These are phyloP conservation scores for Pangasius djambal DNA, from an alignment of 2,797 vertebrate genomes.

Conservation along the genomic window DNA sequence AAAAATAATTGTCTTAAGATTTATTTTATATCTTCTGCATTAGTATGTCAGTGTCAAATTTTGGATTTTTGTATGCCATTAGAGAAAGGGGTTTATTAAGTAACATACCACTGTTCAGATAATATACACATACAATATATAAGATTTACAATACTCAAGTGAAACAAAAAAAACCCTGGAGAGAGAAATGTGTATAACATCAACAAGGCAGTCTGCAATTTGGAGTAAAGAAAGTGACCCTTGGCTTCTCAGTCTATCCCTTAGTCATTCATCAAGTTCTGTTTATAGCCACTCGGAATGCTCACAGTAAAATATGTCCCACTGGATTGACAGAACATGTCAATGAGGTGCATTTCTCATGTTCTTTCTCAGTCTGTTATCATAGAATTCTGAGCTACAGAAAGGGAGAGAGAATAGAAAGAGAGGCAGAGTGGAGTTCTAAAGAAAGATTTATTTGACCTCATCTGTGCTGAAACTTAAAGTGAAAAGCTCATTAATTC, in stretches of 20 bases:
- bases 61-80: background rate
- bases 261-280: constrained; percentile 89
- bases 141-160: constrained; percentile 25
- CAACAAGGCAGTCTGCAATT: constrained; percentile 71
- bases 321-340: constrained; percentile 88
- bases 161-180: constrained; percentile 62
- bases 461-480: constrained; percentile 84
- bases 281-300: constrained; percentile 83
- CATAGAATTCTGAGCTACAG: constrained; percentile 79
- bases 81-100: constrained; percentile 7
- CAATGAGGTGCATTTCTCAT: constrained; percentile 93
- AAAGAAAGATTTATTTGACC: constrained; percentile 98
- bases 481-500: constrained; percentile 98
- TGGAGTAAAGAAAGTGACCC: constrained; percentile 83
- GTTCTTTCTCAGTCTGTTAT: constrained; percentile 85
- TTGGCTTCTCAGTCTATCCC: constrained; percentile 81
- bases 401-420: constrained; percentile 56
- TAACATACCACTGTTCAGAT: constrained; percentile 4
- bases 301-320: constrained; percentile 84
- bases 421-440: constrained; percentile 75
- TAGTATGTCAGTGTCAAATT: background rate
- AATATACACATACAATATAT: constrained; percentile 1
- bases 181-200: constrained; percentile 76
- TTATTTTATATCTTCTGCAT: background rate
- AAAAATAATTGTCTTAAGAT: background rate